Evolutionary conservation across 2,888 invertebrate species (phyloP).

Genomic region (Ochropleura plecta): DNA sequence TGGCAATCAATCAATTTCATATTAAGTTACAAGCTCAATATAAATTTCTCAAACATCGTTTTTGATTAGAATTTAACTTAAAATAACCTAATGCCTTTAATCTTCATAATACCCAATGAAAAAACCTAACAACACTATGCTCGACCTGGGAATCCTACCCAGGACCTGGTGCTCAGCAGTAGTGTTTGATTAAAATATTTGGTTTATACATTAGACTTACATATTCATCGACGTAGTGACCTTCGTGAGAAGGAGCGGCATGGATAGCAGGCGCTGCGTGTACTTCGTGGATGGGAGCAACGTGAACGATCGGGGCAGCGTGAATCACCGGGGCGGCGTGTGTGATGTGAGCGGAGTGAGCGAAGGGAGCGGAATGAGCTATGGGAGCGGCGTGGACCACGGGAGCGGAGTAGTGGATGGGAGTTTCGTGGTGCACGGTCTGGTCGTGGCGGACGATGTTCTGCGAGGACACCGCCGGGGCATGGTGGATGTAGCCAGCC

Average conservation of each 20-base stretch:
- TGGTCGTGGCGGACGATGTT: slow-evolving; percentile 86
- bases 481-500: slow-evolving; percentile 84
- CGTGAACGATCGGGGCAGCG: slow-evolving; percentile 63
- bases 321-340: slow-evolving; percentile 63
- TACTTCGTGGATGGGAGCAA: slow-evolving; percentile 28
- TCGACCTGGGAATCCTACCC: background rate
- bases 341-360: slow-evolving; percentile 61
- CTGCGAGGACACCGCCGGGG: slow-evolving; percentile 88
- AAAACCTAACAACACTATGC: background rate
- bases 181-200: background rate
- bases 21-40: slow-evolving; percentile 18
- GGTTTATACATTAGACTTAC: slow-evolving; percentile 71
- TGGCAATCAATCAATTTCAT: slow-evolving; percentile 50
- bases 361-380: slow-evolving; percentile 60
- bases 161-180: background rate
- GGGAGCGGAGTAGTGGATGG: slow-evolving; percentile 78
- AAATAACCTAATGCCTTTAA: background rate
- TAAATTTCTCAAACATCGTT: slow-evolving; percentile 24
- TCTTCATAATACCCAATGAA: too few relatives aligned
- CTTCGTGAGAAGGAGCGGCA: slow-evolving; percentile 75
- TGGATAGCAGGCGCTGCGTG: slow-evolving; percentile 47
- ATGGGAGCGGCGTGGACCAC: slow-evolving; percentile 67
- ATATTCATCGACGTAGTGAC: slow-evolving; percentile 87
- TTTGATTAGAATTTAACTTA: slow-evolving; percentile 9
- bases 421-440: slow-evolving; percentile 80